Percentiles rank a stretch among this genome's conserved stretches.
Conservation (phyloP, 2,888 invertebrate species). For the Sinelater perroti region DNA sequence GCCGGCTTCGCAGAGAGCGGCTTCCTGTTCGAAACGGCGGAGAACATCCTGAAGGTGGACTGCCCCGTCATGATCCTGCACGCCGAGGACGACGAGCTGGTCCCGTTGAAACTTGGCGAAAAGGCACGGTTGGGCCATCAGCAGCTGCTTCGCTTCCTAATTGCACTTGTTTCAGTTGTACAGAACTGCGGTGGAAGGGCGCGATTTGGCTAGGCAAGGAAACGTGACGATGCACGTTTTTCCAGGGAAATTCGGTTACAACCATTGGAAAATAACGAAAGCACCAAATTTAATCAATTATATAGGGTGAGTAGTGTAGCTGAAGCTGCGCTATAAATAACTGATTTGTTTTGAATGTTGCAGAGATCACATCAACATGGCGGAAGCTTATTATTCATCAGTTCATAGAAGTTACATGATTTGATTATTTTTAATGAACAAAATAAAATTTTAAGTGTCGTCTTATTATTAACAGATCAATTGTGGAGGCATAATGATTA, state of each 20-base stretch:
- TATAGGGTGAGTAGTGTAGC: constrained; percentile 64
- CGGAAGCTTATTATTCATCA: no score
- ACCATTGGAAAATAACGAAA: constrained; percentile 87
- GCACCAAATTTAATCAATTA: constrained; percentile 76
- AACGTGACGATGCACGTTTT: constrained; percentile 77
- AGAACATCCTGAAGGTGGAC: constrained; percentile 49
- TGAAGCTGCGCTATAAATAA: no score
- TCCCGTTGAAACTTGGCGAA: constrained; percentile 50
- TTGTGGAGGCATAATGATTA: no score
- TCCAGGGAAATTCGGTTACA: constrained; percentile 70
- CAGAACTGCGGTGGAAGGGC: constrained; percentile 67
- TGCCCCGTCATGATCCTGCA: constrained; percentile 56
- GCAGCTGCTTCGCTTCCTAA: not conserved
- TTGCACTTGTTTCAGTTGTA: constrained; percentile 68
- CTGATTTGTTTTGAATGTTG: no score
- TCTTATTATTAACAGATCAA: no score
- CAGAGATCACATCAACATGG: no score
- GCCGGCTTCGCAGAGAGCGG: constrained; percentile 51
- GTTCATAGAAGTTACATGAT: no score
- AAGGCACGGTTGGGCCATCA: constrained; percentile 47
- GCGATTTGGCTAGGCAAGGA: constrained; percentile 66
- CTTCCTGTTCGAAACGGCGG: constrained; percentile 50
- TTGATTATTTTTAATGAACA: no score
- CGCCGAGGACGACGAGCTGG: constrained; percentile 52
- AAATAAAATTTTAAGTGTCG: no score